Conservation (phyloP, 2,113 vertebrate species). For the Cryptoleucopteryx plumbea region DNA sequence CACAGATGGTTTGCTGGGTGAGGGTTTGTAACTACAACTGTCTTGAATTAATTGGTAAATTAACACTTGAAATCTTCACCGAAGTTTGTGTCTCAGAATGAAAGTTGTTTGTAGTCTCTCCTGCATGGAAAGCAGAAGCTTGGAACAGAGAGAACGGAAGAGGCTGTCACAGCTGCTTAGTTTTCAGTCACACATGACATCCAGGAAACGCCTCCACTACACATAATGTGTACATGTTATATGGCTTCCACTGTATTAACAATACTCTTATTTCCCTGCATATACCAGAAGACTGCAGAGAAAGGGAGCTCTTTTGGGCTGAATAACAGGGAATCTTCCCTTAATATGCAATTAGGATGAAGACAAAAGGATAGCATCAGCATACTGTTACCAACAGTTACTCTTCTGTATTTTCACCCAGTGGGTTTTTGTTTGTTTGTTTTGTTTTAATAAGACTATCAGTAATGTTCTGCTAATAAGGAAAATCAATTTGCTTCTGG, state of each 20-base stretch:
- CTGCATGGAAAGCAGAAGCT: neutral
- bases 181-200: neutral
- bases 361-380: neutral
- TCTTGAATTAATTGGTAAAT: neutral
- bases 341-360: neutral
- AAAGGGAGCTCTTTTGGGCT: neutral
- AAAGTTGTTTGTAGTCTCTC: neutral
- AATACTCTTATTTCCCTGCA: neutral
- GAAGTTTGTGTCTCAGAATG: neutral
- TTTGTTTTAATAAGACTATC: neutral
- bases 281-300: neutral
- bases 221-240: rapidly evolving
- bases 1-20: neutral
- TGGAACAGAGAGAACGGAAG: neutral
- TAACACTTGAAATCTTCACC: neutral
- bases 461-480: neutral
- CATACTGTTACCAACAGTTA: neutral
- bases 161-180: neutral
- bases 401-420: neutral
- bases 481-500: neutral
- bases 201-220: neutral
- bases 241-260: neutral
- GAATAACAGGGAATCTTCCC: neutral
- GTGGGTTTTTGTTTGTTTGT: neutral
- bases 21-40: neutral